A percentile compares a stretch with the other conserved stretches of the same genome.
These are phyloP conservation scores for Climacteris rufus DNA, from an alignment of 2,113 vertebrate genomes.

Conservation along the genomic window DNA sequence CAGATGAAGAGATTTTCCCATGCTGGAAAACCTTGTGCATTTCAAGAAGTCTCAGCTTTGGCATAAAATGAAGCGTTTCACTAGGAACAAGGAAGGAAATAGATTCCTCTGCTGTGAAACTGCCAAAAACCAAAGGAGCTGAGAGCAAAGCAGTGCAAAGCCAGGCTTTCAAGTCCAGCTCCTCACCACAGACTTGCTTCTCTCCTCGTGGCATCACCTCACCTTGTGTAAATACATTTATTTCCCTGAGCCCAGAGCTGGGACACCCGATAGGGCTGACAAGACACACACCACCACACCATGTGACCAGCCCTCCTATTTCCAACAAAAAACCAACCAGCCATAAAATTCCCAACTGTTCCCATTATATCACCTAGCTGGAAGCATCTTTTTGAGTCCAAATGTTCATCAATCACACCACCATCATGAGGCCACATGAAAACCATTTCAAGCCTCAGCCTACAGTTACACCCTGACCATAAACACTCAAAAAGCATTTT, in stretches of 20 bases:
- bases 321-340: background rate
- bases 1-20: background rate
- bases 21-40: background rate
- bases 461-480: background rate
- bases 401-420: background rate
- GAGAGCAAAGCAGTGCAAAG: background rate
- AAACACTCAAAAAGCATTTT: background rate
- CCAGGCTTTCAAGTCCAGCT: background rate
- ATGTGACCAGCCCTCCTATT: background rate
- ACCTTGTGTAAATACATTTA: background rate
- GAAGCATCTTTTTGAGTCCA: background rate
- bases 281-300: background rate
- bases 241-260: background rate
- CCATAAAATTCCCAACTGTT: conserved; percentile 23
- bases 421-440: background rate
- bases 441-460: background rate
- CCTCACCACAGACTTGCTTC: background rate
- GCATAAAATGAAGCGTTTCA: background rate
- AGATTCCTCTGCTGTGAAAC: background rate
- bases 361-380: conserved; percentile 7
- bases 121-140: background rate
- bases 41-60: background rate
- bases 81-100: background rate
- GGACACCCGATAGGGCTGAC: background rate
- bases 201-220: background rate